Base-by-base conservation (phyloP, 2,797 vertebrate species). In the Gymnopithys bicolor region DNA sequence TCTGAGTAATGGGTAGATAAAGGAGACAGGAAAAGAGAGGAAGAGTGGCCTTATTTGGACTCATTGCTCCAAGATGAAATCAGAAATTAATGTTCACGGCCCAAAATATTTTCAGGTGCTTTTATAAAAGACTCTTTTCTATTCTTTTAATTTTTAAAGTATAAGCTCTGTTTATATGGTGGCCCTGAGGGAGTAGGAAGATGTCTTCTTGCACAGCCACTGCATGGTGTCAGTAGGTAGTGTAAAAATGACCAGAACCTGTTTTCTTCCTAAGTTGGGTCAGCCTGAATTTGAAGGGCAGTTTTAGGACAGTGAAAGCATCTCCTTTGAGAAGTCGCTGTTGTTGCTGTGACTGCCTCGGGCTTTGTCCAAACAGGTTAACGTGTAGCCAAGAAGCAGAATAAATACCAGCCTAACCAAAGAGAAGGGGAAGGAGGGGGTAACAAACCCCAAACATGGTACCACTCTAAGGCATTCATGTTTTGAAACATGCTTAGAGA, bases 381-480 rank as follows among this genome's bases (percentile, higher is more conserved):
- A 11, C 13, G 3, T 0, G 0, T 5, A 27, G 17, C 35, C 3
- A 4, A 45, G 30, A 46, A 51, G 11, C 28, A 18, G 39, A 22
- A 19, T 28, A 48, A 25, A 19, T 30, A 41, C 25, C 48, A 62
- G 37, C 39, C 64, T 35, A 14, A 82, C 51, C 67, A 58, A 6
- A 17, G 46, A 48, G 45, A 18, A 81, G 28, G 39, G 28, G 17
- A 46, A 6, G 13, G 9, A 5, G 6, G 4, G 7, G 3, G 2
- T 13, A 4, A 14, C 9, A 70, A 70, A 35, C 27, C 24, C n/a
- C 35, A 27, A 60, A 21, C 10, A 19, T 9, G 21, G 4, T n/a
- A 55, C 3, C 13, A 28, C 6, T 19, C 11, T 27, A 13, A 51
- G 28, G 8, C 13, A 30, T 74, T 39, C 32, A 1, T 17, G 19